Evolutionary conservation across 1,140 invertebrate species (phyloP), one percentile per base, ranked within the genome.

Genomic region (Drosophila nasuta): DNA sequence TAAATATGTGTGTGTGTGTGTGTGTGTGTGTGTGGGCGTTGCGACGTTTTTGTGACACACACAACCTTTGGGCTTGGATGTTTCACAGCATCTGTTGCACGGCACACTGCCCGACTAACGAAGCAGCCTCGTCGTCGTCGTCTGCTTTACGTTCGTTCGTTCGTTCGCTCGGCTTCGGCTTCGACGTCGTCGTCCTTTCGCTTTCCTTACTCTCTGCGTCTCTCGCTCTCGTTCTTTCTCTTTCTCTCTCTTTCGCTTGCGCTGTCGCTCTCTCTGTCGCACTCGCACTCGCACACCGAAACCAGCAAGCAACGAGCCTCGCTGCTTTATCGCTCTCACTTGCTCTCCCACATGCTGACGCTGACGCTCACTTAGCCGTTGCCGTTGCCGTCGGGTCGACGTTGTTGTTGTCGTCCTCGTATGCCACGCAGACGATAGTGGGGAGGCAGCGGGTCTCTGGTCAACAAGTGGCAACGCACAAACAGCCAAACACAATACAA

Each of bases 41-140:
- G 52, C 51, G 62, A 30, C 56, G 20, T 25, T 66, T 3, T 38
- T 71, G 76, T 63, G 75, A 65, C 82, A 43, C 33, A 70, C 77
- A 89, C 85, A 88, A 88, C 85, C 85, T 65, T 79, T 83, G 54
- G 72, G 85, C 78, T 89, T 85, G 70, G 62, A 81, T 89, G 85
- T 89, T 89, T 81, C 79, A 85, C 85, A 88, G 85, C 85, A 88
- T 88, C 85, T 88, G 85, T 88, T 88, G 85, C 85, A 71, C 71
- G 51, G 85, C 77, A 48, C 66, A 58, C 58, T 72, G 72, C 51
- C 79, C 76, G 67, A 88, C 66, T 79, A 41, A 73, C 83, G 83
- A 86, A 72, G 60, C 63, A 85, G 63, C 72, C 80, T 87, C 80
- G 79, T 64, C 43, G 54, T 56, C 51, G 20, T 25, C 28, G 43